Evolutionary conservation across 2,888 invertebrate genomes (phyloP), one percentile per base, ranked within the genome.

Genomic region (Hypercompe scribonia): DNA sequence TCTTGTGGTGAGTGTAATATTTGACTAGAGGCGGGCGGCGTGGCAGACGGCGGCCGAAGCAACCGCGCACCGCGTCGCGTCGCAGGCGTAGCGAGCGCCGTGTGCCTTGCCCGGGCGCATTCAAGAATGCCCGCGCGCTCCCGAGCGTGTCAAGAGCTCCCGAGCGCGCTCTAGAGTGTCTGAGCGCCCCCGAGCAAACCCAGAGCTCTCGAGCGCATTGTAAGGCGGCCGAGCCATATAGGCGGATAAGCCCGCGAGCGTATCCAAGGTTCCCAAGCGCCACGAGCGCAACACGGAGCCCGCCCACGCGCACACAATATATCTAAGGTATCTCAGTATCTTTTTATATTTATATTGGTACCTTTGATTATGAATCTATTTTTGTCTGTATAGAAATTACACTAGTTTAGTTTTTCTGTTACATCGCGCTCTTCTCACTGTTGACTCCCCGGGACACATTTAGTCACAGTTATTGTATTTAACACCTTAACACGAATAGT

Each of bases 341-440:
- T 92, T 92, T 92, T 92, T 91, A 93, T 92, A 94, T 94, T 95
- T 95, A 96, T 95, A 95, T 97, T 97, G 97, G 97, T 97, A 97
- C 97, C 96, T 97, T 97, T 96, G 96, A 96, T 96, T 96, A 96
- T 96, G 95, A 95, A 93, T 94, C 96, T 96, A 96, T 96, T 95
- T 93, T 93, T 94, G 89, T 95, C 91, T 90, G 95, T 96, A 89
- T 90, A 96, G 95, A 96, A 96, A 96, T 96, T 96, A 96, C 95
- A 90, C 96, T 96, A 96, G 91, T 90, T 94, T 94, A 90, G 89
- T 90, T 86, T 72, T 85, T 92, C 87, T 90, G 87, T 89, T 90
- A 82, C 86, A 87, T 88, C 88, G 89, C 92, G 92, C 90, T 89
- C 81, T 84, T 79, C 80, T 86, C 92, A 90, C 94, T 94, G 95